Base-by-base conservation (phyloP, 2,113 vertebrate species). In the Nanger granti region DNA sequence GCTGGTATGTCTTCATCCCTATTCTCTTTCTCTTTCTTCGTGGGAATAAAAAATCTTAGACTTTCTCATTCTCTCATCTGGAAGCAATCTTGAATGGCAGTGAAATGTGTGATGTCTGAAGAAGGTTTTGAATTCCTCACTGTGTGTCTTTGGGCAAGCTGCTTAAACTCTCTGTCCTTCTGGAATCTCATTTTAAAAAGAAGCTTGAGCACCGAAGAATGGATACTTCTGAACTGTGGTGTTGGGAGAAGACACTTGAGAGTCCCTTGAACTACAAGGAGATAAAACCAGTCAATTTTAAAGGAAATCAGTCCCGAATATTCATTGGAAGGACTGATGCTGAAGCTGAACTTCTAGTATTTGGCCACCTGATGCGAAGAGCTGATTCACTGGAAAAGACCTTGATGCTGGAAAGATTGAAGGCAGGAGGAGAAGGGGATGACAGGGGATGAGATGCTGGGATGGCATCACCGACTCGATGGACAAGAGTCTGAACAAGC, bases 151-250 rank as follows among this genome's bases (percentile, higher is more conserved):
- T 7, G 22, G 64, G 29, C 5, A 28, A 22, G 17, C 34, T 8
- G 8, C 60, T 22, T 54, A 22, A 24, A n/a, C 2, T 24, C 8
- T 9, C 28, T 5, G 29, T 44, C 10, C 12, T 17, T 17, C 29
- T 37, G 69, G 34, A 44, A 15, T 4, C 28, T 31, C 15, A 13
- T 34, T 5, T 0, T 34, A 12, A 59, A 44, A 18, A 0, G 3
- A 52, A 76, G 10, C 5, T 10, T 76, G 69, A 41, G 37, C 1
- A 1, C 69, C 0, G 3, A 24, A 41, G 20, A 41, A 41, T 1
- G 6, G n/a, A 26, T 41, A 5, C 69, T 76, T 76, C 41, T 41
- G 37, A 76, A 76, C n/a, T 76, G 37, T 13, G n/a, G 20, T 76
- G 22, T 26, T 76, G 37, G 37, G 37, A 12, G 37, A 76, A 76